Percentiles rank a stretch among this genome's conserved stretches.
Conservation (phyloP, 2,888 invertebrate species). For the Diplolepis rosae region DNA sequence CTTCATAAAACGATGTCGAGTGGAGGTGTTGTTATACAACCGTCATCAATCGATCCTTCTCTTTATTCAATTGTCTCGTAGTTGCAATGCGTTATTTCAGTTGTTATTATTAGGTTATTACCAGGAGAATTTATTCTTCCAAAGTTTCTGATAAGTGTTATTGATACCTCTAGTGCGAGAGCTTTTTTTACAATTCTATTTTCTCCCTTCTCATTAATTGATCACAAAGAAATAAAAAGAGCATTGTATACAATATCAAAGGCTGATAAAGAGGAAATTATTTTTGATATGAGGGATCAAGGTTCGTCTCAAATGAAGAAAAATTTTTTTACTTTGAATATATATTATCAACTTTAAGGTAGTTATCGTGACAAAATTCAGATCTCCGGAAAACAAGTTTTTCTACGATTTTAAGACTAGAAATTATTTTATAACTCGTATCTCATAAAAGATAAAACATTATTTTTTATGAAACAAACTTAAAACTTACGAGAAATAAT, state of each 20-base stretch:
- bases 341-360: no score
- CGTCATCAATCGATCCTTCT: neutral
- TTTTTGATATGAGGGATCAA: neutral
- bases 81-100: neutral
- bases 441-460: no score
- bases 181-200: neutral
- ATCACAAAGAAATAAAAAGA: neutral
- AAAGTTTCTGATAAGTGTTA: neutral
- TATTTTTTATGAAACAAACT: no score
- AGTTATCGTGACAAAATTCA: no score
- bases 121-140: neutral
- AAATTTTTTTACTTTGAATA: conserved; percentile 3
- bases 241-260: neutral
- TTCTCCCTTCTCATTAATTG: neutral
- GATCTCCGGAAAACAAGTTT: no score
- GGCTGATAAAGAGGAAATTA: neutral
- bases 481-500: no score
- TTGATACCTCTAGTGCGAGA: neutral
- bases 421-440: no score
- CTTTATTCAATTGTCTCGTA: neutral
- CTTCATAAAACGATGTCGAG: neutral
- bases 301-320: neutral
- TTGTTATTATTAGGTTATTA: neutral
- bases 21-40: neutral
- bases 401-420: no score